Evolutionary conservation across 92 coral and sea anemone genomes (phyloP), one percentile per base, ranked within the genome.

Genomic region (Metridium senile): DNA sequence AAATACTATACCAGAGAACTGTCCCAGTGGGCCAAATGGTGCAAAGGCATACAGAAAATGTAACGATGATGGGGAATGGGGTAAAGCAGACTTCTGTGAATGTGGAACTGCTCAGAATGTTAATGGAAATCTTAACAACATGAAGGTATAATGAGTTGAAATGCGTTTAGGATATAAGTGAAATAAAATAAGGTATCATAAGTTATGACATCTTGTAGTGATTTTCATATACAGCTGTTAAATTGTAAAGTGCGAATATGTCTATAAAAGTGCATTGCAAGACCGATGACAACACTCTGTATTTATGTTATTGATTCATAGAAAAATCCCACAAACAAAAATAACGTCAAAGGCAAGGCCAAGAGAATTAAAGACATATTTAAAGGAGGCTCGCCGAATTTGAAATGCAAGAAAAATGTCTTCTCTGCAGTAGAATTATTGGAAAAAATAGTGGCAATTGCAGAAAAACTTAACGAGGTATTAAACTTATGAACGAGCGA

Each of bases 291-390:
- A n/a, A n/a, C n/a, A n/a, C n/a, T n/a, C n/a, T n/a, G n/a, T n/a
- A n/a, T n/a, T n/a, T n/a, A n/a, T n/a, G n/a, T n/a, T n/a, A n/a
- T n/a, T n/a, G n/a, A 17, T 17, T 45, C 17, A 45, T 45, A 7
- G 51, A 45, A 45, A 7, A 17, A 45, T 45, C n/a, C n/a, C n/a
- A n/a, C n/a, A n/a, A n/a, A n/a, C 58, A 70, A 30, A 65, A 46
- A 64, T 17, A 88, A 88, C 47, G 93, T 76, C 32, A 70, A 31
- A 56, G 57, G 46, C 25, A 76, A 75, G 3, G 76, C 93, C 20
- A 80, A 68, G n/a, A 79, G 79, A 66, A 58, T 88, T 29, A 80
- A 66, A 70, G 67, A 54, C 35, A 39, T 85, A 52, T 84, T 89
- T 16, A 71, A 74, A 85, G 21, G 22, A 64, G 63, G 61, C 13